Evolutionary conservation across 2,888 invertebrate genomes (phyloP).

Genomic region (Agonopterix subpropinquella): DNA sequence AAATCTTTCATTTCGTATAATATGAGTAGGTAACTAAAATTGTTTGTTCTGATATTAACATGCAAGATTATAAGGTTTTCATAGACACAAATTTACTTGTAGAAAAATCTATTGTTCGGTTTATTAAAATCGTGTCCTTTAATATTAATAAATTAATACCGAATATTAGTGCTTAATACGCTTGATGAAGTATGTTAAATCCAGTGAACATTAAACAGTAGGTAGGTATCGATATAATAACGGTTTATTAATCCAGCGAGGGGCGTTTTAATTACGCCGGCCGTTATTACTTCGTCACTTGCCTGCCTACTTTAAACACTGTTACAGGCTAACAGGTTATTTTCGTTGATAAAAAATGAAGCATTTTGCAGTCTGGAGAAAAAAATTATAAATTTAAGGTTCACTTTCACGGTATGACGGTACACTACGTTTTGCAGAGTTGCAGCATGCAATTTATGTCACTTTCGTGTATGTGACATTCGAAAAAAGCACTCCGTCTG

Average conservation of each 20-base stretch:
- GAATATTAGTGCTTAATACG: too few species aligned
- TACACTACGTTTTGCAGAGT: background rate
- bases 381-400: background rate
- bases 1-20: too few species aligned
- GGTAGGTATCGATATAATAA: conserved; percentile 23
- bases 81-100: too few species aligned
- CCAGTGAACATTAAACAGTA: background rate
- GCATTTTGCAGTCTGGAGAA: background rate
- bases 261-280: conserved; percentile 44
- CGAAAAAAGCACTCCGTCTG: too few species aligned
- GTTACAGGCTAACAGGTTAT: background rate
- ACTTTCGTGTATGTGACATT: too few species aligned
- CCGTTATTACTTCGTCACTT: conserved; percentile 32
- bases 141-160: too few species aligned
- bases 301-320: conserved; percentile 16
- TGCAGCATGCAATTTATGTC: background rate
- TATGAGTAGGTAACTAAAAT: too few species aligned
- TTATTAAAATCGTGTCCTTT: too few species aligned
- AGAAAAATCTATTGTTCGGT: too few species aligned
- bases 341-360: background rate
- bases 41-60: too few species aligned
- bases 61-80: too few species aligned
- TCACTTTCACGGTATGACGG: too few species aligned
- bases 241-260: conserved; percentile 37
- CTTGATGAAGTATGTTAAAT: background rate